Percentiles rank a stretch among this genome's conserved stretches.
Conservation (phyloP, 2,113 vertebrate genomes). For the Chaetops frenatus region DNA sequence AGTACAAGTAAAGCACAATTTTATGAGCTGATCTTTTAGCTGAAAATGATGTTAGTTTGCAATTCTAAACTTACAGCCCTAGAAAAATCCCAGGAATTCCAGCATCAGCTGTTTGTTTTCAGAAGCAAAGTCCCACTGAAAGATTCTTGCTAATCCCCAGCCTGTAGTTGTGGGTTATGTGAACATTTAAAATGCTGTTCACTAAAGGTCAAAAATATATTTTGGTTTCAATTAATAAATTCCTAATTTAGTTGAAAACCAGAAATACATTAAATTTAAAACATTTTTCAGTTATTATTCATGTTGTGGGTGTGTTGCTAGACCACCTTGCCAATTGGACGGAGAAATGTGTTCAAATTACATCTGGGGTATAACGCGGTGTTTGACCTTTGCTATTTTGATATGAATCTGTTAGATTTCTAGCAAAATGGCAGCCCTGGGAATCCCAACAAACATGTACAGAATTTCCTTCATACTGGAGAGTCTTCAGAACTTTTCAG, state of each 20-base stretch:
- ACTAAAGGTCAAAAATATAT: neutral
- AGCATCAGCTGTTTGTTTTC: conserved; percentile 70
- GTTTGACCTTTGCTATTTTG: neutral
- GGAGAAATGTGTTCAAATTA: neutral
- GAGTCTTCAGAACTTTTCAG: neutral
- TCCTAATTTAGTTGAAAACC: neutral
- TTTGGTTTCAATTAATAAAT: conserved; percentile 10
- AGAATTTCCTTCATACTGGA: neutral
- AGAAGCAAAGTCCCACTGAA: conserved; percentile 71
- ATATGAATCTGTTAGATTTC: neutral
- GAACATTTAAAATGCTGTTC: conserved; percentile 57
- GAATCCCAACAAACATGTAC: neutral
- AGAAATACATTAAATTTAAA: neutral
- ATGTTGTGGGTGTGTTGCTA: neutral
- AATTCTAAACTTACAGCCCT: conserved; percentile 53
- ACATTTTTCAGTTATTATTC: neutral
- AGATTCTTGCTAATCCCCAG: conserved; percentile 66
- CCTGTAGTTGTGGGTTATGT: conserved; percentile 54
- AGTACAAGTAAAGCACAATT: neutral
- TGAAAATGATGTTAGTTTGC: conserved; percentile 39
- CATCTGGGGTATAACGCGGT: neutral
- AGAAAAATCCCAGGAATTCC: conserved; percentile 71
- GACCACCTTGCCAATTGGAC: neutral
- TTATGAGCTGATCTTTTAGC: conserved; percentile 23
- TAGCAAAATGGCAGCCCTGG: neutral